Percentiles rank a stretch among this genome's conserved stretches.
Evolutionary conservation across 2,113 vertebrate species (phyloP).

Genomic region (Eublepharis macularius): DNA sequence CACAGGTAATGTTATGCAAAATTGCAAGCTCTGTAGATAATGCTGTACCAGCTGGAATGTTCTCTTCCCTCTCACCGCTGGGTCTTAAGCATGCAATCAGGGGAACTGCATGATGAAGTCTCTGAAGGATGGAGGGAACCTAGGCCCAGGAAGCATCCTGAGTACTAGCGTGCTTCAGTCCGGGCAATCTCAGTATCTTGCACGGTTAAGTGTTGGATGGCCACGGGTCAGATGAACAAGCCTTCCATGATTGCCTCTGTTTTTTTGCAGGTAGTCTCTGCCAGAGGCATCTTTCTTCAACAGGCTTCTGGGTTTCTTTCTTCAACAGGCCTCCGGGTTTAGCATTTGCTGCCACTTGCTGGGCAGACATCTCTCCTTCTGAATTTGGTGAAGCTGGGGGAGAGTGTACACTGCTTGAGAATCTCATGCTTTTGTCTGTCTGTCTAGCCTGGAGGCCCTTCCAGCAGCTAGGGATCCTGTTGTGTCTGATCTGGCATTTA

Average conservation of each 20-base stretch:
- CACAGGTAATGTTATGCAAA: not conserved
- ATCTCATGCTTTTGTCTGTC: accelerated
- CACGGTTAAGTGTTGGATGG: not conserved
- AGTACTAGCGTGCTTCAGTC: not conserved
- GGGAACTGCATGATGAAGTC: not conserved
- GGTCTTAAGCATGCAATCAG: not conserved
- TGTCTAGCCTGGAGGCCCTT: not conserved
- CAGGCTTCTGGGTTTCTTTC: not conserved
- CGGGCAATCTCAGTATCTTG: not conserved
- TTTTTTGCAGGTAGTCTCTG: not conserved
- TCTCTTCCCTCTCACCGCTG: not conserved
- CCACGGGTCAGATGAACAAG: not conserved
- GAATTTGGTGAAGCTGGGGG: not conserved
- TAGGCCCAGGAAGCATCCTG: not conserved
- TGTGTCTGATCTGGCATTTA: not conserved
- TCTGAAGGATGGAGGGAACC: not conserved
- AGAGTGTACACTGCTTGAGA: not conserved
- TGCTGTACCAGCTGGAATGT: not conserved
- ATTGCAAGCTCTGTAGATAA: not conserved
- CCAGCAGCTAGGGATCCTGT: not conserved
- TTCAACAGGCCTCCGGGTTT: not conserved
- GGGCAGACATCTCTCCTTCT: not conserved
- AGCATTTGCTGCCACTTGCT: not conserved
- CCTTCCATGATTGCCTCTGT: not conserved
- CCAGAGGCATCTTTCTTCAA: not conserved